Conservation (phyloP, 1,140 invertebrate genomes). For the Drosophila paulistorum region DNA sequence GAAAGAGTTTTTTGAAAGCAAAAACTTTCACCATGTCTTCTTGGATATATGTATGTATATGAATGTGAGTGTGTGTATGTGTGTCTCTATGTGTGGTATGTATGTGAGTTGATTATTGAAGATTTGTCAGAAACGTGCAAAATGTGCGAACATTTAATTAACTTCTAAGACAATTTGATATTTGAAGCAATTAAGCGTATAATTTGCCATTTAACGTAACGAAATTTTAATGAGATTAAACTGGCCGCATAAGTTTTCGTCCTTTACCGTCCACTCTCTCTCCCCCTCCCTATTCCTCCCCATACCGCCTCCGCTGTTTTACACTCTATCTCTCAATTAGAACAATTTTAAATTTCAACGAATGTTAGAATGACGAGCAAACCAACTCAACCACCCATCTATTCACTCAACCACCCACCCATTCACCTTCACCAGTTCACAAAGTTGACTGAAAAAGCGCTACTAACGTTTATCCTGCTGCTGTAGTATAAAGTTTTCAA, state of each 20-base stretch:
- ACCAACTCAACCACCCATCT: background rate
- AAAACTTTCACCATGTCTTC: background rate
- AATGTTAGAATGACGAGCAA: background rate
- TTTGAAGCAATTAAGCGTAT: conserved; percentile 47
- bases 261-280: background rate
- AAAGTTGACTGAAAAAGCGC: background rate
- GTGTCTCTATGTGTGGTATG: conserved; percentile 32
- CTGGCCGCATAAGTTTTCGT: background rate
- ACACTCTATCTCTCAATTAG: background rate
- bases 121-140: conserved; percentile 35
- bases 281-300: background rate
- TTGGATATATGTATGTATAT: background rate
- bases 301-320: background rate
- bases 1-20: background rate
- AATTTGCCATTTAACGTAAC: conserved; percentile 39
- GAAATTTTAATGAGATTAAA: conserved; percentile 23
- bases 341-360: background rate
- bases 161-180: conserved; percentile 58
- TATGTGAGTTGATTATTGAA: conserved; percentile 49
- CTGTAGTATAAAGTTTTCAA: conserved; percentile 17
- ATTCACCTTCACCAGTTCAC: background rate
- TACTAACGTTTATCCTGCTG: background rate
- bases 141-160: conserved; percentile 53
- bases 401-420: background rate
- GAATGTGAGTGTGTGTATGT: background rate